Base-by-base conservation (phyloP, 2,797 vertebrate genomes). In the Numenius phaeopus region DNA sequence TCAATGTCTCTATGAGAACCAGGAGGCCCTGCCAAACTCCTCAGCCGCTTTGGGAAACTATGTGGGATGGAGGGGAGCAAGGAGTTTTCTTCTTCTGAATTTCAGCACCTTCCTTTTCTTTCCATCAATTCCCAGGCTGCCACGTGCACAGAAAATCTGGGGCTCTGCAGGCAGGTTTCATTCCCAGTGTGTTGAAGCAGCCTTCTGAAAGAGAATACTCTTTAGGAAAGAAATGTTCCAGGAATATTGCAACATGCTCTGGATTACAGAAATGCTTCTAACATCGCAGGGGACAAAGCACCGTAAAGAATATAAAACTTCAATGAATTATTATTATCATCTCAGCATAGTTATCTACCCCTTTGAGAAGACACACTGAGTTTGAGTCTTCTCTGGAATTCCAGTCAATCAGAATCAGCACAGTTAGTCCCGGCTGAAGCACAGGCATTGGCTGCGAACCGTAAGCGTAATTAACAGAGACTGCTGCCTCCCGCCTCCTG, bases 311-410 rank as follows among this genome's bases (percentile, higher is more conserved):
- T 2, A 71, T 40, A 95, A 88, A 83, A 89, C 17, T 78, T 69
- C 18, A 81, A 72, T 66, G 75, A 87, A 29, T 59, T 54, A 47
- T 83, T 91, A 82, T 50, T 59, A 69, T 79, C 39, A 46, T 92
- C 75, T 77, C 52, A 59, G 65, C 78, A 79, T 32, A 87, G 50
- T 87, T 61, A 81, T 52, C 69, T n/a, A 61, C n/a, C 24, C 55
- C 78, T 93, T 94, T 24, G 88, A 82, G 83, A 83, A 90, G 70
- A 87, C 70, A 79, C 24, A 39, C 32, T 55, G 70, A 84, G 82
- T 55, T 52, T 82, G 86, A 92, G 84, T 44, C 47, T 89, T 32
- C 78, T 55, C 67, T 94, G 81, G 89, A 90, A 96, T 92, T 86
- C 78, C 42, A 90, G 20, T 94, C 67, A n/a, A 76, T 90, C 90